These are phyloP conservation scores for Metellina segmentata DNA, from an alignment of 2,888 invertebrate species.

Conservation along the genomic window DNA sequence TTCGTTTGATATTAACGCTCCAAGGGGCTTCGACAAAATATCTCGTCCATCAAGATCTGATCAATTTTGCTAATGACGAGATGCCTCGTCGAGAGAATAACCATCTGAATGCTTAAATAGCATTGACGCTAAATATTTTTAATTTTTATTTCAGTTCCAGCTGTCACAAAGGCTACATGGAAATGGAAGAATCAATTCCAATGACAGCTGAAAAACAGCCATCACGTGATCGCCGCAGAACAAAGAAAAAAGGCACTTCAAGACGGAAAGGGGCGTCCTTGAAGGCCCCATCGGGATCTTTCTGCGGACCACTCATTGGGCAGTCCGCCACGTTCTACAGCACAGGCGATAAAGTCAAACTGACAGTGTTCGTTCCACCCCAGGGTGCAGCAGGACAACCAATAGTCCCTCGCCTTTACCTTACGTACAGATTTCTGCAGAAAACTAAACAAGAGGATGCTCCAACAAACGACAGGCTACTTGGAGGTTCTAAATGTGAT, in stretches of 20 bases:
- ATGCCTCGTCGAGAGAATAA: no score
- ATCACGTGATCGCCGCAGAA: background rate
- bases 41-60: no score
- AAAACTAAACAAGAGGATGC: background rate
- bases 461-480: background rate
- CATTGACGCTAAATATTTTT: no score
- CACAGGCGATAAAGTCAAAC: constrained; percentile 46
- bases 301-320: constrained; percentile 69
- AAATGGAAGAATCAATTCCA: constrained; percentile 52
- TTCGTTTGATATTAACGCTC: no score
- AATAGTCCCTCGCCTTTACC: constrained; percentile 61
- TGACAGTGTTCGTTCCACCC: constrained; percentile 67
- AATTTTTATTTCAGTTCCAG: constrained; percentile 32
- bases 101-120: no score
- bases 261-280: constrained; percentile 16
- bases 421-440: constrained; percentile 87
- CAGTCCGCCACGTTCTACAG: constrained; percentile 72
- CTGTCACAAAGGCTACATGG: constrained; percentile 66
- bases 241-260: constrained; percentile 60
- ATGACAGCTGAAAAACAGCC: constrained; percentile 11
- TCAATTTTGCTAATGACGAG: no score
- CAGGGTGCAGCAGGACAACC: constrained; percentile 59
- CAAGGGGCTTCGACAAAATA: no score
- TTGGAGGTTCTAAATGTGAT: constrained; percentile 85
- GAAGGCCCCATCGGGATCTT: constrained; percentile 53